These are phyloP conservation scores for Struthio camelus DNA, from an alignment of 2,113 vertebrate species.

Conservation along the genomic window DNA sequence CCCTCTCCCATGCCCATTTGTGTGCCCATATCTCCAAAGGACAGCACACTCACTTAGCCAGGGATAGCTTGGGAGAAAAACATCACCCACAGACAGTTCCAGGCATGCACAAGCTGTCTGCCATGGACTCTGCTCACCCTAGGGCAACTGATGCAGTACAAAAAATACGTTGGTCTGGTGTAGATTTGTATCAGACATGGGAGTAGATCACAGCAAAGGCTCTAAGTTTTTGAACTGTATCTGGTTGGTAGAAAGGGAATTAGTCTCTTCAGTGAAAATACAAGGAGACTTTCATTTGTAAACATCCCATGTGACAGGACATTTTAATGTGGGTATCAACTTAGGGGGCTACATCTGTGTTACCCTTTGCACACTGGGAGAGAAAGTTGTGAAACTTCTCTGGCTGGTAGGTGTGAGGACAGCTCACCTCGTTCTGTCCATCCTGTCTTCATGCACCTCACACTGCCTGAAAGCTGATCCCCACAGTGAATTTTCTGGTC, in stretches of 20 bases:
- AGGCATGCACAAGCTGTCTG: neutral
- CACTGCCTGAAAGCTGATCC: neutral
- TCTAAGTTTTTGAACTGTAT: neutral
- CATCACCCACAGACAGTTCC: neutral
- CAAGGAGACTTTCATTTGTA: neutral
- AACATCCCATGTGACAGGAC: neutral
- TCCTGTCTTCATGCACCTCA: neutral
- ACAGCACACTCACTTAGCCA: neutral
- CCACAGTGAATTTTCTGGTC: neutral
- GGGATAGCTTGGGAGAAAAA: neutral
- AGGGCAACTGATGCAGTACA: neutral
- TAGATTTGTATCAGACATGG: neutral
- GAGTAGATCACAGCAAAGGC: neutral
- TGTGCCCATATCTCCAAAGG: neutral
- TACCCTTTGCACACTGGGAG: neutral
- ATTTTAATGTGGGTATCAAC: neutral
- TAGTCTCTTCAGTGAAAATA: neutral
- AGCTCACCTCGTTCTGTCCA: neutral
- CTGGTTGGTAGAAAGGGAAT: neutral
- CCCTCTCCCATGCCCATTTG: rapidly evolving
- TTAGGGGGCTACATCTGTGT: neutral
- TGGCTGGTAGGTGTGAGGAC: neutral
- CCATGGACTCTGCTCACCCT: neutral
- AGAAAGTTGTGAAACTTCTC: neutral
- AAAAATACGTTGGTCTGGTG: neutral